These are phyloP conservation scores for Drosophila kambysellisi DNA, from an alignment of 2,888 invertebrate genomes.

Conservation along the genomic window DNA sequence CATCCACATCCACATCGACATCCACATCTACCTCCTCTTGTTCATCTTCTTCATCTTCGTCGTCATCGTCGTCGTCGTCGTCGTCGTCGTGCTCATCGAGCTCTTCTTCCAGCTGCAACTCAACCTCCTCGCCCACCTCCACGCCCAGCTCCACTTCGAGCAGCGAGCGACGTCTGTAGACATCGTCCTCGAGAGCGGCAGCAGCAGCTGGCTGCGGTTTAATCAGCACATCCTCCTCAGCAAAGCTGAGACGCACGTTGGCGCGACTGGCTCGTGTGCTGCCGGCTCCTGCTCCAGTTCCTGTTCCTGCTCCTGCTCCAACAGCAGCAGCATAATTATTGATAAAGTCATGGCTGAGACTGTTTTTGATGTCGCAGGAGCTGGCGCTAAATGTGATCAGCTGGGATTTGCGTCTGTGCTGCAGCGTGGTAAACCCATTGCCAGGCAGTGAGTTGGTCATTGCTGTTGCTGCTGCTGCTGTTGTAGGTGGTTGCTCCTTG, in stretches of 20 bases:
- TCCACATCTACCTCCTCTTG: slow-evolving; percentile 57
- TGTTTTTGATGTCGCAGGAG: slow-evolving; percentile 85
- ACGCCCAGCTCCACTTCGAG: slow-evolving; percentile 78
- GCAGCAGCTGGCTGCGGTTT: slow-evolving; percentile 35
- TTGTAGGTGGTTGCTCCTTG: slow-evolving; percentile 31
- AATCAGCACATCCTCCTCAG: slow-evolving; percentile 82
- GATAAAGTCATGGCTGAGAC: slow-evolving; percentile 84
- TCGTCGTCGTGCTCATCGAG: slow-evolving; percentile 72
- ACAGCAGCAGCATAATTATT: slow-evolving; percentile 30
- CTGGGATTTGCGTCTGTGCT: slow-evolving; percentile 83
- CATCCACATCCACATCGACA: background rate
- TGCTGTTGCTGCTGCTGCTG: slow-evolving; percentile 43
- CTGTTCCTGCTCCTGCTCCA: slow-evolving; percentile 10
- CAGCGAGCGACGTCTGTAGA: slow-evolving; percentile 81
- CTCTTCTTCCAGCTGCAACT: slow-evolving; percentile 27
- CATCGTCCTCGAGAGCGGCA: slow-evolving; percentile 68
- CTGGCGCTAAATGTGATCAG: slow-evolving; percentile 84
- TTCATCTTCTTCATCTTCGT: slow-evolving; percentile 38
- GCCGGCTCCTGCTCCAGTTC: slow-evolving; percentile 13
- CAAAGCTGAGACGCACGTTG: slow-evolving; percentile 79
- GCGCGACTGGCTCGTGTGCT: slow-evolving; percentile 59
- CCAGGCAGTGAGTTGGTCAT: slow-evolving; percentile 49
- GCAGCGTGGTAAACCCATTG: slow-evolving; percentile 80
- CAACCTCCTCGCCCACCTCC: slow-evolving; percentile 57
- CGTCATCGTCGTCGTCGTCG: slow-evolving; percentile 63